Conservation (phyloP, 2,888 invertebrate genomes). For the Tenthredo mesomela region DNA sequence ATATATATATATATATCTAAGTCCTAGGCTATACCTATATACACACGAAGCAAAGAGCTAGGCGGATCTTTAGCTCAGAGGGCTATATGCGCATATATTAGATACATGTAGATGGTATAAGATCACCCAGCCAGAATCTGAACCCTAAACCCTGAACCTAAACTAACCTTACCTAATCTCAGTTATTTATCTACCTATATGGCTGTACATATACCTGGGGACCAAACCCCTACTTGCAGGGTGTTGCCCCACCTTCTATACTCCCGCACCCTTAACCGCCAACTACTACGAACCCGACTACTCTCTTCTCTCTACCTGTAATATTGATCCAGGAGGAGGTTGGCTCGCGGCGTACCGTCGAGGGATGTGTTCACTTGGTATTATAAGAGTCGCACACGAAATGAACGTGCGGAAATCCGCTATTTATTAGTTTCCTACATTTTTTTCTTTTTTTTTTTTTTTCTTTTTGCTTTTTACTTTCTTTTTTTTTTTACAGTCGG, state of each 20-base stretch:
- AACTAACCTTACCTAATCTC: not conserved
- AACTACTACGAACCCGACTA: not conserved
- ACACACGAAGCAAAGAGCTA: not conserved
- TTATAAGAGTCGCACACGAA: not conserved
- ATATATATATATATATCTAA: not conserved
- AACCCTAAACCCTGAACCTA: not conserved
- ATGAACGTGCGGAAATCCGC: not conserved
- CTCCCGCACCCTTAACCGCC: constrained; percentile 17
- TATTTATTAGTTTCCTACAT: not conserved
- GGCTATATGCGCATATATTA: not conserved
- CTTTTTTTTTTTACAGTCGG: not conserved
- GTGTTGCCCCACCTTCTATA: constrained; percentile 14
- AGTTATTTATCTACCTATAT: not conserved
- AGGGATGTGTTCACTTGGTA: constrained; percentile 30
- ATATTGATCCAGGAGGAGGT: constrained; percentile 45
- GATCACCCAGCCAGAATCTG: not conserved
- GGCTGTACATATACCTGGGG: not conserved
- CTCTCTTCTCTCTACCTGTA: constrained; percentile 38
- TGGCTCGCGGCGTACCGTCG: constrained; percentile 12
- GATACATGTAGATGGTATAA: not conserved
- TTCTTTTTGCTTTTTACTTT: not conserved
- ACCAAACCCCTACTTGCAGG: not conserved
- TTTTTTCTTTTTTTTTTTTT: not conserved
- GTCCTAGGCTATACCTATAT: not conserved
- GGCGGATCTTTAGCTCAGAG: not conserved